These are phyloP conservation scores for Melopsittacus undulatus DNA, from an alignment of 2,797 vertebrate species.

Conservation along the genomic window DNA sequence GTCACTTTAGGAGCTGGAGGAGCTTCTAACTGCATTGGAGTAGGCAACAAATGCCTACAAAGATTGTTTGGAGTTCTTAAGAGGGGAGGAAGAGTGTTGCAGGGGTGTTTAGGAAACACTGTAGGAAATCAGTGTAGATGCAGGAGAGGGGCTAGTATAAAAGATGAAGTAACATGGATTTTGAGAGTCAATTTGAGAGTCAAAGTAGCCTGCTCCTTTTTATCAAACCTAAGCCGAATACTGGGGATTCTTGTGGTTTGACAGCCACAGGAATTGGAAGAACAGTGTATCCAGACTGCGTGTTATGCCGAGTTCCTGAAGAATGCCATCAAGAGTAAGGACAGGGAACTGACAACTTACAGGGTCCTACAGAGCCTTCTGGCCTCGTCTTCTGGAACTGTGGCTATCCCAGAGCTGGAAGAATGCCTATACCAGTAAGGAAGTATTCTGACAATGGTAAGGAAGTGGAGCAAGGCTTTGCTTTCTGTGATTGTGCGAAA, in stretches of 20 bases:
- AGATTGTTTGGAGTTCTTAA: neutral
- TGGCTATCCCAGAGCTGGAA: slow-evolving; percentile 77
- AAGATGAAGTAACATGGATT: neutral
- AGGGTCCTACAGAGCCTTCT: slow-evolving; percentile 78
- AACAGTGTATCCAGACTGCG: slow-evolving; percentile 73
- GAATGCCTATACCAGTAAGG: slow-evolving; percentile 81
- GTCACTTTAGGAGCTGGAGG: neutral
- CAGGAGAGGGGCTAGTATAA: neutral
- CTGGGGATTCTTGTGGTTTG: neutral
- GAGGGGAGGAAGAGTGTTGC: neutral
- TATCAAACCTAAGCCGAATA: neutral
- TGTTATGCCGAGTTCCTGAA: slow-evolving; percentile 72
- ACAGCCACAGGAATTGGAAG: slow-evolving; percentile 83
- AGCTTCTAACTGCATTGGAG: neutral
- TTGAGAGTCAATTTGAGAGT: neutral
- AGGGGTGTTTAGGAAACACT: neutral
- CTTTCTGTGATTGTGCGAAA: neutral
- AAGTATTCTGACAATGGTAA: neutral
- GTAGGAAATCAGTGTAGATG: neutral
- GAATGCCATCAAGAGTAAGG: slow-evolving; percentile 74
- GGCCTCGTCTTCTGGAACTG: slow-evolving; percentile 48
- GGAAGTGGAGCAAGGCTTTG: neutral
- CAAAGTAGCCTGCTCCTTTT: neutral
- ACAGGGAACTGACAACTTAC: slow-evolving; percentile 69
- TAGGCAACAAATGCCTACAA: neutral